A percentile compares a stretch with the other conserved stretches of the same genome.
Conservation (phyloP, 2,113 vertebrate genomes). For the Phrynosoma platyrhinos region DNA sequence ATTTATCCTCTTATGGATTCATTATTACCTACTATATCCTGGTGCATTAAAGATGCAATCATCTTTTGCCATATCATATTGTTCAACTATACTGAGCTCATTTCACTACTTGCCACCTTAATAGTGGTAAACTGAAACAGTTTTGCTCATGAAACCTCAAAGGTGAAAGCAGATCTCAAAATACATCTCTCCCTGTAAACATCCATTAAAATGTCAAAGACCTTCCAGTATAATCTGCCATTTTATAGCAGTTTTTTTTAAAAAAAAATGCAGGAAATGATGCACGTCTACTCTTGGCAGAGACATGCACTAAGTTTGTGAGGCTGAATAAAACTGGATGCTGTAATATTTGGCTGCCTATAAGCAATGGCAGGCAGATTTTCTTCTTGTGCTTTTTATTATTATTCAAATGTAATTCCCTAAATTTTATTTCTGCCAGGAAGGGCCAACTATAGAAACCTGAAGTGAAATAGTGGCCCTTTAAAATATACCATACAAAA, state of each 20-base stretch:
- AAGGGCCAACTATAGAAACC: background rate
- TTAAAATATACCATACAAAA: background rate
- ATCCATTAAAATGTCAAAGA: background rate
- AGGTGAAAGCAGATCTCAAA: constrained; percentile 8
- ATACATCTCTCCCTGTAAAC: background rate
- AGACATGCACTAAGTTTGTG: background rate
- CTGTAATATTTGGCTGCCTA: constrained; percentile 26
- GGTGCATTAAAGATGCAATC: background rate
- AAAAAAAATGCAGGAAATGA: background rate
- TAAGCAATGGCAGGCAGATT: background rate
- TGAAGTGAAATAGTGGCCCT: background rate
- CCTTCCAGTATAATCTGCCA: background rate
- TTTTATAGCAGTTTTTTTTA: background rate
- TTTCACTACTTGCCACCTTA: background rate
- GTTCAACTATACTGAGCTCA: accelerated
- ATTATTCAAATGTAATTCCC: background rate
- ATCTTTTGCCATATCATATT: background rate
- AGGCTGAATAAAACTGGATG: background rate
- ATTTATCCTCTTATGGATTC: background rate
- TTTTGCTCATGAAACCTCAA: background rate
- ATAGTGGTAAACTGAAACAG: background rate
- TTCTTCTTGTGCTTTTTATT: constrained; percentile 25
- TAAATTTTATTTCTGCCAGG: background rate
- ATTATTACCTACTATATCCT: background rate
- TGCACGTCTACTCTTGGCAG: background rate